Percentiles rank a stretch among this genome's conserved stretches.
phyloP scores from a whole-genome alignment of 2,888 invertebrate genomes.

The Hyppa rectilinea region DNA sequence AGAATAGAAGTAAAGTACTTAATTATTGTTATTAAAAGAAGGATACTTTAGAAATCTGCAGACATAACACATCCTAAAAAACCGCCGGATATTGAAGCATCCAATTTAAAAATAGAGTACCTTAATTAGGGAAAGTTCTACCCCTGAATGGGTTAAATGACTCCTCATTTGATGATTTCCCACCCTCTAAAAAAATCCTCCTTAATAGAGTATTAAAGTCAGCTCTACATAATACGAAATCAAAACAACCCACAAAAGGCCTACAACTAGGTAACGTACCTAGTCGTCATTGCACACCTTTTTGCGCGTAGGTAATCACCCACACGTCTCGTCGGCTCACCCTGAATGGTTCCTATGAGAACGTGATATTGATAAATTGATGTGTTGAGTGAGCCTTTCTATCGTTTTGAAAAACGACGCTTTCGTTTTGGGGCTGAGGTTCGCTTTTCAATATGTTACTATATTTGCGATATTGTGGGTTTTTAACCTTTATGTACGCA shows the following conservation, averaged over 20 bases:
- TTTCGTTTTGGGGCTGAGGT: constrained; percentile 36
- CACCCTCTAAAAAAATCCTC: too few relatives aligned
- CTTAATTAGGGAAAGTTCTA: too few relatives aligned
- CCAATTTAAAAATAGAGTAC: too few relatives aligned
- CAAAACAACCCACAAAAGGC: background rate
- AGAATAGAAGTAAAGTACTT: too few relatives aligned
- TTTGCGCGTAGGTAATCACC: constrained; percentile 19
- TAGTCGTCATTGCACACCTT: constrained; percentile 8
- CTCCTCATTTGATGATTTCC: too few relatives aligned
- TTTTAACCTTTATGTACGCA: constrained; percentile 9
- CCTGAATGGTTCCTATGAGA: constrained; percentile 59
- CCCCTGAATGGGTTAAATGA: too few relatives aligned
- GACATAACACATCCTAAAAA: too few relatives aligned
- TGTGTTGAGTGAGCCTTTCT: constrained; percentile 65
- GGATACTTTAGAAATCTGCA: too few relatives aligned
- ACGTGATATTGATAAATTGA: constrained; percentile 69
- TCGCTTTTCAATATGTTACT: constrained; percentile 63
- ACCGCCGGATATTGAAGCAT: too few relatives aligned
- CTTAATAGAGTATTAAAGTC: background rate
- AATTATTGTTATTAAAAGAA: too few relatives aligned
- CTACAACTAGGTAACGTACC: background rate
- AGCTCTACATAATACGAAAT: background rate
- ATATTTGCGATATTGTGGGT: constrained; percentile 28
- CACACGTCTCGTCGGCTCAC: constrained; percentile 15
- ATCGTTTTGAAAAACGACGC: constrained; percentile 69